Conservation (phyloP, 2,888 invertebrate species). For the Crocallis elinguaria region DNA sequence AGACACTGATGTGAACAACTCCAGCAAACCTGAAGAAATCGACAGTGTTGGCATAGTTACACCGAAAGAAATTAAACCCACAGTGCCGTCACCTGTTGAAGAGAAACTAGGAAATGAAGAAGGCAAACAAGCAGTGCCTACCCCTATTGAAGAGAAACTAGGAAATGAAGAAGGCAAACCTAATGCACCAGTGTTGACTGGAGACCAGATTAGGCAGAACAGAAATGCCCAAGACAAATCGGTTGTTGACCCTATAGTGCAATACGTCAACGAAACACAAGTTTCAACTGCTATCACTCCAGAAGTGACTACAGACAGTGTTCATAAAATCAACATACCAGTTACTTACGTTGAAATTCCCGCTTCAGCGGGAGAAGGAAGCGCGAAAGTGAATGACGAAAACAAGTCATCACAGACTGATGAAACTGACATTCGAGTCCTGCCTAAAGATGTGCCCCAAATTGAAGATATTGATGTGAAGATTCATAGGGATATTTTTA, state of each 20-base stretch:
- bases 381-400: not conserved
- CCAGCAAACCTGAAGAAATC: not conserved
- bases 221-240: slow-evolving; percentile 3
- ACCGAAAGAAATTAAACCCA: not conserved
- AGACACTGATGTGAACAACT: slow-evolving; percentile 15
- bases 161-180: not conserved
- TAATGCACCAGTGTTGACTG: not conserved
- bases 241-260: slow-evolving; percentile 3
- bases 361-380: not conserved
- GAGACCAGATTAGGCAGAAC: slow-evolving; percentile 1
- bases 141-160: slow-evolving; percentile 4
- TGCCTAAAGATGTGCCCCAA: not conserved
- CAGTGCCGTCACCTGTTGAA: not conserved
- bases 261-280: slow-evolving; percentile 8
- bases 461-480: not conserved
- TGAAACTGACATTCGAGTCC: not conserved
- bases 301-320: not conserved
- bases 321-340: not conserved
- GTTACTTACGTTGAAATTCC: not conserved
- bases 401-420: not conserved
- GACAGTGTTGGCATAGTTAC: not conserved
- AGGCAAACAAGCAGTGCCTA: not conserved
- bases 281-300: no score
- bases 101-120: slow-evolving; percentile 10
- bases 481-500: not conserved